Conservation (phyloP, 2,888 invertebrate genomes). For the Mesorhabditis sp. region DNA sequence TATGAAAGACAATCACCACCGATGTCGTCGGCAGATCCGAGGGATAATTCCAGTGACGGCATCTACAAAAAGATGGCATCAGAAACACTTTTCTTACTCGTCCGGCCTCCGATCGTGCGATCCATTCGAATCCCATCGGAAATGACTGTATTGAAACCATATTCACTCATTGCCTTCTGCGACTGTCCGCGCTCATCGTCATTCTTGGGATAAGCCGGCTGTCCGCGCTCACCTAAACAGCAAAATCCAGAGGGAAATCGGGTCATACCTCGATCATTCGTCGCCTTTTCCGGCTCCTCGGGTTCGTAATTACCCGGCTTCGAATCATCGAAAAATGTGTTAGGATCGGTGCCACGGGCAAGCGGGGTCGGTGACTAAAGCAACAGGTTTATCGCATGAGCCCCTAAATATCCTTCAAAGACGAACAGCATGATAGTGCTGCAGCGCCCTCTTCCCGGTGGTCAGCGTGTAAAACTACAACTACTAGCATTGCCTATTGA, state of each 20-base stretch:
- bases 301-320: slow-evolving; percentile 78
- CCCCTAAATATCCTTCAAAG: neutral
- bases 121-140: slow-evolving; percentile 92
- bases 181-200: slow-evolving; percentile 69
- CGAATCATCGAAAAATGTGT: slow-evolving; percentile 57
- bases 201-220: neutral
- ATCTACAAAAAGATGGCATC: slow-evolving; percentile 63
- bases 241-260: neutral
- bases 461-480: too few relatives aligned
- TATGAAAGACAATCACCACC: slow-evolving; percentile 91
- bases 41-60: slow-evolving; percentile 93
- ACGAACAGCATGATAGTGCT: neutral
- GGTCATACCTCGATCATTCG: slow-evolving; percentile 70
- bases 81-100: too few relatives aligned
- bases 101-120: slow-evolving; percentile 72
- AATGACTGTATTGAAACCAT: slow-evolving; percentile 87
- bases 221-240: neutral
- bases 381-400: too few relatives aligned
- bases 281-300: slow-evolving; percentile 63
- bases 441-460: neutral
- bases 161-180: slow-evolving; percentile 82
- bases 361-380: slow-evolving; percentile 3
- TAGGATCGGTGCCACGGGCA: slow-evolving; percentile 40
- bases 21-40: slow-evolving; percentile 81
- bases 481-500: too few relatives aligned